Conservation (phyloP, 2,113 vertebrate species). For the Burhinus bistriatus region DNA sequence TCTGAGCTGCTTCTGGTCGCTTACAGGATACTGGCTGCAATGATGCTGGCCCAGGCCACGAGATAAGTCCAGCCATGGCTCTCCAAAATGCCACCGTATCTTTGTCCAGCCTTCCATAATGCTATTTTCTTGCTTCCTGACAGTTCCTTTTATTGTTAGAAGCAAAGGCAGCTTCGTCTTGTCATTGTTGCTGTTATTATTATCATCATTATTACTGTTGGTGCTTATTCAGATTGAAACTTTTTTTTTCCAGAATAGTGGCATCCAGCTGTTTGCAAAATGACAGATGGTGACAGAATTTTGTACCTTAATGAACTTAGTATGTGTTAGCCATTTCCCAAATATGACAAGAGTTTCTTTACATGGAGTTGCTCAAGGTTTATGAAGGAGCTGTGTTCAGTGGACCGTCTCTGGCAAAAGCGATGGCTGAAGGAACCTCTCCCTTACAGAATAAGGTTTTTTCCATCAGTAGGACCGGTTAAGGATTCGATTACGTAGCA, state of each 20-base stretch:
- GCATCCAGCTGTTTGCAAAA: background rate
- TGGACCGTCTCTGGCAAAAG: background rate
- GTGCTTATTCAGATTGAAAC: background rate
- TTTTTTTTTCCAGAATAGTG: background rate
- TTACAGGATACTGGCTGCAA: fast-evolving
- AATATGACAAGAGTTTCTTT: fast-evolving
- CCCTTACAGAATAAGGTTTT: background rate
- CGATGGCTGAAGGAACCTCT: background rate
- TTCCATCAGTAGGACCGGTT: too few relatives aligned
- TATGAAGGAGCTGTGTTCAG: background rate
- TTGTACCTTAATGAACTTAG: too few relatives aligned
- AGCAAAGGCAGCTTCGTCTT: background rate
- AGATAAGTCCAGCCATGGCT: fast-evolving
- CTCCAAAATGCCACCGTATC: background rate
- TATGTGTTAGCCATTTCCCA: background rate
- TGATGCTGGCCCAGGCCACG: fast-evolving
- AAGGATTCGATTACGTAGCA: background rate
- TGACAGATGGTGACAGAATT: background rate
- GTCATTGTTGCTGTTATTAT: background rate
- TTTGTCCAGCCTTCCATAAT: background rate
- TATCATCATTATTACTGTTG: background rate
- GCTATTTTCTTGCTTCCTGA: background rate
- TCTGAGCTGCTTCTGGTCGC: background rate
- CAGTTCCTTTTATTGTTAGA: background rate
- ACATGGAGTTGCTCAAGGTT: background rate